Percentiles rank a stretch among this genome's conserved stretches.
Evolutionary conservation across 2,797 vertebrate species (phyloP).

Genomic region (Tragelaphus eurycerus): DNA sequence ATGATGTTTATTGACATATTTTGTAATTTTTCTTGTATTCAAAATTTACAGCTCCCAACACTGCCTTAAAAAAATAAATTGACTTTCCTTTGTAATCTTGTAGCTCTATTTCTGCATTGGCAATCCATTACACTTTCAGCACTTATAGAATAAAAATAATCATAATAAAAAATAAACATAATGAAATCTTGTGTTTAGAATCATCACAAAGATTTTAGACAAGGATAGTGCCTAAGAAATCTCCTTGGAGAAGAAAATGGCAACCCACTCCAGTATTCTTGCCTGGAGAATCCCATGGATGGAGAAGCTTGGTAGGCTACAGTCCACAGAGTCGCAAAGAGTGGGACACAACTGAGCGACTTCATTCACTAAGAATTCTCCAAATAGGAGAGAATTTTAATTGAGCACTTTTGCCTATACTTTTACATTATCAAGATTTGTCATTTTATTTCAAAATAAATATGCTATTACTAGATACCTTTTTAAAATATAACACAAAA

Average conservation of each 20-base stretch:
- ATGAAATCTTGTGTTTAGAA: background rate
- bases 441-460: background rate
- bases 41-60: background rate
- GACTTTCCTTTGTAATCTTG: background rate
- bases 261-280: too few relatives aligned
- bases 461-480: background rate
- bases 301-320: too few relatives aligned
- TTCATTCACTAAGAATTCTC: background rate
- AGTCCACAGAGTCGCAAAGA: too few relatives aligned
- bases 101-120: background rate
- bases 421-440: background rate
- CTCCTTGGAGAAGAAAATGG: too few relatives aligned
- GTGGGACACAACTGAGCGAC: rapidly evolving
- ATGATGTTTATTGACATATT: background rate
- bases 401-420: background rate
- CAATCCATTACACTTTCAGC: background rate
- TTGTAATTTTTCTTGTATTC: background rate
- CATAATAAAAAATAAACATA: background rate
- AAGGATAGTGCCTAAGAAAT: background rate
- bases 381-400: background rate
- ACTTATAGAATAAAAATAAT: background rate
- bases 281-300: too few relatives aligned
- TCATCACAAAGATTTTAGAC: background rate
- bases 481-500: background rate
- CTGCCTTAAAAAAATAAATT: background rate